Conservation (phyloP, 2,797 vertebrate genomes). For the Gallinago solitaria region DNA sequence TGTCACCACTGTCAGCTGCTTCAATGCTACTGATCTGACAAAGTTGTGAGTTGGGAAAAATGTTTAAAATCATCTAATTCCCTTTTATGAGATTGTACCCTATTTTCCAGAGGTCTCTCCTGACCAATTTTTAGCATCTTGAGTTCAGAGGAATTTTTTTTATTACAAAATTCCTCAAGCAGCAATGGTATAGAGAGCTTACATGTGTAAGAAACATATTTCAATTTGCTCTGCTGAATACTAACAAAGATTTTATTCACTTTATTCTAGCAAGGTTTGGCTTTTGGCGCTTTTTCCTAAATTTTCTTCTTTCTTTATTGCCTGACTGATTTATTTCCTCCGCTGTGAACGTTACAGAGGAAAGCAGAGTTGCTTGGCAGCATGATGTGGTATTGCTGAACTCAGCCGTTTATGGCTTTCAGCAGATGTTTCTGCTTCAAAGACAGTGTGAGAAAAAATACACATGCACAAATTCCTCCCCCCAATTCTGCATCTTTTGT, state of each 20-base stretch:
- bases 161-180: constrained; percentile 6
- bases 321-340: constrained; percentile 71
- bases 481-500: not conserved
- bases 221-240: not conserved
- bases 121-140: not conserved
- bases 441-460: constrained; percentile 14
- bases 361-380: constrained; percentile 58
- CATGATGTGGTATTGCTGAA: constrained; percentile 55
- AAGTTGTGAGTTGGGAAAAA: not conserved
- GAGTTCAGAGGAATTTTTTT: not conserved
- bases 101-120: not conserved
- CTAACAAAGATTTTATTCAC: constrained; percentile 59
- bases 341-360: constrained; percentile 47
- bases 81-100: not conserved
- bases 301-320: constrained; percentile 62
- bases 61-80: not conserved
- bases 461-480: not conserved
- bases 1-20: not conserved
- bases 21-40: not conserved
- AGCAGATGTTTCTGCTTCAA: constrained; percentile 66
- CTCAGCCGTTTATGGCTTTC: constrained; percentile 61
- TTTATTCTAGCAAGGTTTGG: constrained; percentile 40
- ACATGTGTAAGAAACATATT: not conserved
- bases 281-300: constrained; percentile 6
- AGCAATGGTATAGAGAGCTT: not conserved